phyloP scores from a whole-genome alignment of 2,888 invertebrate species.

The Aphidoletes aphidimyza region DNA sequence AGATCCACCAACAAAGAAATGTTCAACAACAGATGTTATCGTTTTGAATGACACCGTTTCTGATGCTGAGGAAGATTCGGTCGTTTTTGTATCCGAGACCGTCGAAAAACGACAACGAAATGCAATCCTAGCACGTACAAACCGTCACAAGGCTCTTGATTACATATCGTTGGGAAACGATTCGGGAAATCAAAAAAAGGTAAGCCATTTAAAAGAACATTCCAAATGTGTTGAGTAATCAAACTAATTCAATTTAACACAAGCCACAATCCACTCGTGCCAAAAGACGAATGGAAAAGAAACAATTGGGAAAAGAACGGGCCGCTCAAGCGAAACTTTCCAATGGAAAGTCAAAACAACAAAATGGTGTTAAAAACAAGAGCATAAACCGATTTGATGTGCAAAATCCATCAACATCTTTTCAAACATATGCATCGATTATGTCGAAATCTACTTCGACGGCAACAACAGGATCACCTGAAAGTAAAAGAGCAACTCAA shows the following conservation, averaged over 20 bases:
- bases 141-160: background rate
- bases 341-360: background rate
- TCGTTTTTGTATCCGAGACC: slow-evolving; percentile 36
- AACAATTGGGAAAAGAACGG: background rate
- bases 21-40: background rate
- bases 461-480: background rate
- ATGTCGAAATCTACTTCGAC: background rate
- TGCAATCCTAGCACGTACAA: background rate
- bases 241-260: background rate
- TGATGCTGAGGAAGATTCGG: slow-evolving; percentile 11
- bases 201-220: no score
- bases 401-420: background rate
- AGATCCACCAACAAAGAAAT: background rate
- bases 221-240: no score
- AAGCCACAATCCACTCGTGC: background rate
- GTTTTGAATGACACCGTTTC: background rate
- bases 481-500: background rate
- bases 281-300: background rate
- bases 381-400: background rate
- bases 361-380: background rate
- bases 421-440: no score
- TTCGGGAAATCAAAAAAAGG: background rate
- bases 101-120: background rate
- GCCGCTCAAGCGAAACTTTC: background rate
- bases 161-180: background rate